These are phyloP conservation scores for Scaptodrosophila latifasciaeformis DNA, from an alignment of 2,888 invertebrate species.

Conservation along the genomic window DNA sequence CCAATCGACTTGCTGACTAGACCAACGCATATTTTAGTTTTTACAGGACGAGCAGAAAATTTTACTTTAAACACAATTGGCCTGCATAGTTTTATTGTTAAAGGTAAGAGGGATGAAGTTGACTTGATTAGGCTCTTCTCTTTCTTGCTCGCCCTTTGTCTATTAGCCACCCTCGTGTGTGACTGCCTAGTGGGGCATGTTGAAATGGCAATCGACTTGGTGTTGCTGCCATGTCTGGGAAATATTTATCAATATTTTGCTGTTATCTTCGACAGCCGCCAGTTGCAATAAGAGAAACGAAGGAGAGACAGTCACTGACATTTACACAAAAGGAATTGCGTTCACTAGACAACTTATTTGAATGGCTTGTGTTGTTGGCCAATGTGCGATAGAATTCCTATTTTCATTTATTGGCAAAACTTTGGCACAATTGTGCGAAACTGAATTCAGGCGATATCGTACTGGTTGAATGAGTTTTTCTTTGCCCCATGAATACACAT, in stretches of 20 bases:
- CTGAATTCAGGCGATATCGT: background rate
- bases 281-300: conserved; percentile 32
- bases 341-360: conserved; percentile 65
- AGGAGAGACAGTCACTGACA: conserved; percentile 5
- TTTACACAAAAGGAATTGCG: conserved; percentile 6
- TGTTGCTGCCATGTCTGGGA: conserved; percentile 23
- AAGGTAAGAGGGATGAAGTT: too few species aligned
- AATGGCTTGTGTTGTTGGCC: conserved; percentile 52
- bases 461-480: background rate
- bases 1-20: background rate
- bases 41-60: too few species aligned
- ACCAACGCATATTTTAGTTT: too few species aligned
- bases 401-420: conserved; percentile 66
- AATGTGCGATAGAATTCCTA: conserved; percentile 50
- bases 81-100: too few species aligned
- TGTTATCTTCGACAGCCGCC: conserved; percentile 55
- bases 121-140: too few species aligned
- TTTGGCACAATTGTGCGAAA: conserved; percentile 49
- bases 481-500: background rate
- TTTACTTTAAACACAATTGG: too few species aligned
- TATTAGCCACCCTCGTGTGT: conserved; percentile 7
- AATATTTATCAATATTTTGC: conserved; percentile 63
- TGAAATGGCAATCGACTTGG: background rate
- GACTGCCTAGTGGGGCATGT: background rate
- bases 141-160: background rate